These are phyloP conservation scores for Oxyura jamaicensis DNA, from an alignment of 2,113 vertebrate genomes.

Conservation along the genomic window DNA sequence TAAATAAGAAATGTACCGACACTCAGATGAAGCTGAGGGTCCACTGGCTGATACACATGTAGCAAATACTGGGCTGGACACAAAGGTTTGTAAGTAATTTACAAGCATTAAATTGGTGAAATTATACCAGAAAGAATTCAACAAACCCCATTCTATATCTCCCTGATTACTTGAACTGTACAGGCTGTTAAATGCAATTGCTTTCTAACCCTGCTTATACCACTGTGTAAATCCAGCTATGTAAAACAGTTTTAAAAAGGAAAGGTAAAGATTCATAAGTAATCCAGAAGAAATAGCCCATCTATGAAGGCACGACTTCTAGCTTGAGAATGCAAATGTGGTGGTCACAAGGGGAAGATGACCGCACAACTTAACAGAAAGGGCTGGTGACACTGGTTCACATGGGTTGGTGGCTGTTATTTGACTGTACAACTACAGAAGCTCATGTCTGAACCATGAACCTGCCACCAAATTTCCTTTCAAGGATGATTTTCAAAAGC, in stretches of 20 bases:
- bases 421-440: not conserved
- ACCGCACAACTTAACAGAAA: not conserved
- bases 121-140: not conserved
- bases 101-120: not conserved
- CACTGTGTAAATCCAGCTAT: not conserved
- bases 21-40: not conserved
- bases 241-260: not conserved
- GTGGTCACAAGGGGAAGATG: not conserved
- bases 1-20: not conserved
- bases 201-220: not conserved
- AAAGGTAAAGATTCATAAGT: not conserved
- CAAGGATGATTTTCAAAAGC: not conserved
- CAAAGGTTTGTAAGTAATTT: not conserved
- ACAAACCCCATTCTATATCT: not conserved
- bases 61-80: not conserved
- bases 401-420: not conserved
- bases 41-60: not conserved
- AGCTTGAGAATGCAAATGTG: not conserved
- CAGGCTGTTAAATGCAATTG: not conserved
- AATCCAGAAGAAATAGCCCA: not conserved
- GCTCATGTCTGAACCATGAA: not conserved
- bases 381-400: not conserved
- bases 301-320: not conserved
- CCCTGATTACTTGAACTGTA: not conserved
- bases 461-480: not conserved